Base-by-base conservation (phyloP, 2,113 vertebrate species). In the Shinisaurus crocodilurus region DNA sequence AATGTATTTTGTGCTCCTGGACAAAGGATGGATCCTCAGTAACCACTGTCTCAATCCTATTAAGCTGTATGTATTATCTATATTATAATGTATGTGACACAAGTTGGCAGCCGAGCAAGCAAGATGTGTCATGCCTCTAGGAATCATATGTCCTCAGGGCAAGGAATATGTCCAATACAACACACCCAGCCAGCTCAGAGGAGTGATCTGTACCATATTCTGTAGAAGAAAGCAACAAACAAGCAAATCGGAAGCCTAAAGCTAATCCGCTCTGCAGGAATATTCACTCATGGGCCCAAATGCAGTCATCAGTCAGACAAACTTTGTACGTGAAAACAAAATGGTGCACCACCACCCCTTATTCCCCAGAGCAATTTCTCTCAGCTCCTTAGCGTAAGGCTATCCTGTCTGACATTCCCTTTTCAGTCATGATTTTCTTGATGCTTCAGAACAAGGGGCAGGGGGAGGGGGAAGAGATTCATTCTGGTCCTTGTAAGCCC, bases 121-220 rank as follows among this genome's bases (percentile, higher is more conserved):
- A 67, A 81, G 87, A 69, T 69, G 87, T 50, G 63, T 54, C 65
- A 81, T 70, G 45, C 76, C 43, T 86, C n/a, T 57, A 88, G 77
- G 72, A 86, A 86, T 27, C 32, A 81, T n/a, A 88, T 88, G 65
- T 50, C 63, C 13, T n/a, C 50, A 70, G 63, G 87, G 23, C 43
- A 88, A 54, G 63, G 34, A 54, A 88, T 81, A 81, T 81, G 76
- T n/a, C 54, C 20, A 29, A 32, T 69, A 67, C 29, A 43, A 50
- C 77, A 81, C 77, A 81, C 63, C 43, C 65, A 70, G 45, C 12
- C 63, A 67, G 45, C 43, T 81, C 63, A 69, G 10, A 48, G 10
- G 29, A 88, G 23, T 67, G 23, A 69, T 50, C 63, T 76, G n/a
- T 87, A 37, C 23, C 48, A 29, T 25, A 45, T 40, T 20, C 32